Base-by-base conservation (phyloP, 2,113 vertebrate species). In the Urocynchramus pylzowi region DNA sequence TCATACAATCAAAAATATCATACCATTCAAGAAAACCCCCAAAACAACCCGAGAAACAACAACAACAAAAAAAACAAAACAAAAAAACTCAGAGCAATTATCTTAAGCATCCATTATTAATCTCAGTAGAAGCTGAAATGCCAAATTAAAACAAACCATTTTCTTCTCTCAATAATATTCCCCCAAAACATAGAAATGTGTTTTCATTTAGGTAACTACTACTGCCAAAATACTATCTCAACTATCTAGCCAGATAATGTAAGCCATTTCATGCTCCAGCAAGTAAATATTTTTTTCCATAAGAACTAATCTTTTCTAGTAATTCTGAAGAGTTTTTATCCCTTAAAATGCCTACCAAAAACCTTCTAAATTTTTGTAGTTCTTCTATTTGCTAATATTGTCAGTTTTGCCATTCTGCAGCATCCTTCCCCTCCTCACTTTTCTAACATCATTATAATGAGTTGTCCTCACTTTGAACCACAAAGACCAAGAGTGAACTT, bases 311-410 rank as follows among this genome's bases (percentile, higher is more conserved):
- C 22, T 91, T 81, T 84, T 56, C 39, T 63, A 33, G 14, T 84
- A 78, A 84, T 53, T 67, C 44, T 22, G 16, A 84, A 18, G 6
- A 0, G 1, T 0, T 7, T 60, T 14, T 59, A 17, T 12, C 16
- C 31, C n/a, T 53, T 23, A 42, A 27, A 44, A 76, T n/a, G 19
- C 19, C 33, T 61, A 37, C 8, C 19, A 39, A 59, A 42, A n/a
- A 7, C 6, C 20, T 26, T 56, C 10, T 11, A 78, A 44, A 35
- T 33, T 63, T 85, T 23, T 19, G 3, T 7, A 68, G 41, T 35
- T 60, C 11, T 28, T 54, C 10, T 57, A 70, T 73, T 77, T 89
- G 28, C 24, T 61, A 44, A 26, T n/a, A 76, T 27, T 31, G 16
- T 16, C 60, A 17, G 5, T 30, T 87, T 60, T 84, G 18, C 26